These are phyloP conservation scores for Eilema caniola DNA, from an alignment of 2,888 invertebrate species.

Conservation along the genomic window DNA sequence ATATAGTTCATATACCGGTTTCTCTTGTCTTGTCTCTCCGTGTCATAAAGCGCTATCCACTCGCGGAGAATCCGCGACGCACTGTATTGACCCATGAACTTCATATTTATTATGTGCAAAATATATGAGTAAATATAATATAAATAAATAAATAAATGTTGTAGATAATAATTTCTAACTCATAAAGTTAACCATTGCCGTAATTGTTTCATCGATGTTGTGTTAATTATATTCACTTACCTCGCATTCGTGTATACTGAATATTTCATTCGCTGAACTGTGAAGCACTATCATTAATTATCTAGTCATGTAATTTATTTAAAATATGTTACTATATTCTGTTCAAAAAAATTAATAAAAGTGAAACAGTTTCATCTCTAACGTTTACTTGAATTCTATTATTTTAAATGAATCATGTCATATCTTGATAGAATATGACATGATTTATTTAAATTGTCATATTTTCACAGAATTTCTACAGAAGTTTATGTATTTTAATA, in stretches of 20 bases:
- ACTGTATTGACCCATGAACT: too few relatives aligned
- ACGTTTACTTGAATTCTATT: background rate
- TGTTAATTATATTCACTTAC: constrained; percentile 37
- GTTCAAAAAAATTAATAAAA: background rate
- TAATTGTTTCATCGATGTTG: constrained; percentile 16
- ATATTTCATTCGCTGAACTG: constrained; percentile 37
- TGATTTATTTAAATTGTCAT: background rate
- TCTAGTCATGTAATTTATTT: background rate
- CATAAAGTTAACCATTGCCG: constrained; percentile 5
- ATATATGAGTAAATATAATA: too few relatives aligned
- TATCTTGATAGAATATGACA: too few relatives aligned
- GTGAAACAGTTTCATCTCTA: background rate
- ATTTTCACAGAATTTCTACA: background rate
- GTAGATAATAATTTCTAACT: background rate
- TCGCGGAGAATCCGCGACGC: too few relatives aligned
- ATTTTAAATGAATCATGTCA: background rate
- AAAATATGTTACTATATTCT: background rate
- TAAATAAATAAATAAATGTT: too few relatives aligned
- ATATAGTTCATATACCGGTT: too few relatives aligned
- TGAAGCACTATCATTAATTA: constrained; percentile 36
- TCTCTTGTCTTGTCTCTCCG: too few relatives aligned
- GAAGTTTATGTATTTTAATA: background rate
- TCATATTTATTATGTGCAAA: too few relatives aligned
- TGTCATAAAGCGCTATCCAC: too few relatives aligned
- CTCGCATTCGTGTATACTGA: constrained; percentile 17